Evolutionary conservation across 2,797 vertebrate species (phyloP).

Genomic region (Micropoecilia bifurca): DNA sequence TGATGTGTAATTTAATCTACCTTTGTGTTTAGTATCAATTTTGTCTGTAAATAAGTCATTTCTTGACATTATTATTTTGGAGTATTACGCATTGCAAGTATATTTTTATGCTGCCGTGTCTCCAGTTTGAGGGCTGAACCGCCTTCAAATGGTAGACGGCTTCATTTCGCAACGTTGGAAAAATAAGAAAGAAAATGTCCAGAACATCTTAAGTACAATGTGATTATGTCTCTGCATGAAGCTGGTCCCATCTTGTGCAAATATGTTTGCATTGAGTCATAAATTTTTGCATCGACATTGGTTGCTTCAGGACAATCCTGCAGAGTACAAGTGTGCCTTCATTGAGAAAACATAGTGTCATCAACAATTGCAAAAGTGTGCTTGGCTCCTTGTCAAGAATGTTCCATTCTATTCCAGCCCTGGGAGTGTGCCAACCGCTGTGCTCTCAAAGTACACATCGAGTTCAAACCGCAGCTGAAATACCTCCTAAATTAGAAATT

Average conservation of each 20-base stretch:
- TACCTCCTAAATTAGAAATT: neutral
- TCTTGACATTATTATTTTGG: neutral
- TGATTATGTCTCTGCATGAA: neutral
- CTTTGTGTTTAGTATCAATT: neutral
- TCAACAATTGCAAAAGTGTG: neutral
- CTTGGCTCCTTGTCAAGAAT: neutral
- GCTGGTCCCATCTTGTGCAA: neutral
- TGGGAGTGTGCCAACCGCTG: neutral
- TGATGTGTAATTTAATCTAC: neutral
- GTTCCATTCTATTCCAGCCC: neutral
- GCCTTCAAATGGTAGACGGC: neutral
- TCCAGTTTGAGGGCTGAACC: neutral
- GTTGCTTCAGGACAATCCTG: neutral
- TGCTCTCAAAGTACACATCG: neutral
- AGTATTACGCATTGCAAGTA: neutral
- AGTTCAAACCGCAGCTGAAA: neutral
- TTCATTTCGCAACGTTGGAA: neutral
- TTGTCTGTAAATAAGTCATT: neutral
- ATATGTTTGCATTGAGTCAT: neutral
- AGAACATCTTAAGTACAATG: neutral
- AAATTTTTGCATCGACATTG: neutral
- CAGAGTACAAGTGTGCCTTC: neutral
- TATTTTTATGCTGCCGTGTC: neutral
- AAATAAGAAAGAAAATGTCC: neutral
- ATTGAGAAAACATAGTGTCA: slow-evolving; percentile 1